These are phyloP conservation scores for Drosophila prostipennis DNA, from an alignment of 2,888 invertebrate genomes.

Conservation along the genomic window DNA sequence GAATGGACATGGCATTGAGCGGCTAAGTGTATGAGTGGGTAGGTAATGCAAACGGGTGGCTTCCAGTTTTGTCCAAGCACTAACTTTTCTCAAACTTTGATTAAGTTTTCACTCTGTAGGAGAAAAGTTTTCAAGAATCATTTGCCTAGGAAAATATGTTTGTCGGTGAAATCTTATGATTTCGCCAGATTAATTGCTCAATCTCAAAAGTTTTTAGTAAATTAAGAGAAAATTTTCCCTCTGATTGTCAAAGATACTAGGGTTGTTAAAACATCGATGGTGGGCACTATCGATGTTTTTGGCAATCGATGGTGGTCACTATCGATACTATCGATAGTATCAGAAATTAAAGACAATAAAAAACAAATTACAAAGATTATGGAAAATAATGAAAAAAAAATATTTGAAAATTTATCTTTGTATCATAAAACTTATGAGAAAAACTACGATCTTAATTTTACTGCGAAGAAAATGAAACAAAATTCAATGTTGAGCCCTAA, in stretches of 20 bases:
- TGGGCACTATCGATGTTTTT: too few relatives aligned
- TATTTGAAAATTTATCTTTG: too few relatives aligned
- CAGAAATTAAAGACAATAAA: too few relatives aligned
- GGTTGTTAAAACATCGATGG: too few relatives aligned
- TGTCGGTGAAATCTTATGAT: slow-evolving; percentile 28
- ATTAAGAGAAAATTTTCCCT: slow-evolving; percentile 4
- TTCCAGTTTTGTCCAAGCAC: slow-evolving; percentile 34
- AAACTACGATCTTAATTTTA: too few relatives aligned
- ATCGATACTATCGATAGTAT: too few relatives aligned
- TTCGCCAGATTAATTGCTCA: slow-evolving; percentile 38
- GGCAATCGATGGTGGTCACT: too few relatives aligned
- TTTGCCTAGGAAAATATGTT: slow-evolving; percentile 43
- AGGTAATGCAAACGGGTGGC: slow-evolving; percentile 37
- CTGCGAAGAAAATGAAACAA: too few relatives aligned
- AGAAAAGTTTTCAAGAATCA: slow-evolving; percentile 33
- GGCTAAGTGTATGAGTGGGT: slow-evolving; percentile 22
- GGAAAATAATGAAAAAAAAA: too few relatives aligned
- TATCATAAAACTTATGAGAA: too few relatives aligned
- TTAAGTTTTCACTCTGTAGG: slow-evolving; percentile 22
- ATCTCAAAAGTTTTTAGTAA: slow-evolving; percentile 24
- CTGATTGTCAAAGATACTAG: neutral
- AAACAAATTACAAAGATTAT: too few relatives aligned
- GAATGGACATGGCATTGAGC: slow-evolving; percentile 63
- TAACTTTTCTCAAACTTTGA: slow-evolving; percentile 32
- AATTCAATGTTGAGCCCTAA: too few relatives aligned